Evolutionary conservation across 35 echinoderm and acorn worm species (phyloP), one percentile per base, ranked within the genome.

Genomic region (Chiridota heheva): DNA sequence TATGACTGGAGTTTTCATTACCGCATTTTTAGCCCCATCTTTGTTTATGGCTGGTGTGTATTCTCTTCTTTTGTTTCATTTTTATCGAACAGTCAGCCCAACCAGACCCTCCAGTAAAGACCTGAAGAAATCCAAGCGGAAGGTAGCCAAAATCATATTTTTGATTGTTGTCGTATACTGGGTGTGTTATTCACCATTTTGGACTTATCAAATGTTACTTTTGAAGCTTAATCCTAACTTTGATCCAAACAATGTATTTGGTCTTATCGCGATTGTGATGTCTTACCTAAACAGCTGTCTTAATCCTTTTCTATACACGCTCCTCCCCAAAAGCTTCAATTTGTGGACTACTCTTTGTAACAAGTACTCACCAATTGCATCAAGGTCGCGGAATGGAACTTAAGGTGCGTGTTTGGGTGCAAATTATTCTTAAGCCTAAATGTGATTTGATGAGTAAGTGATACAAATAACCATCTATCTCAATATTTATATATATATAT

Each of bases 281-380:
- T 77, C 84, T 0, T 87, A 87, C 63, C 42, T 79, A 5, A 87
- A 87, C 63, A 87, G 84, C n/a, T 78, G 84, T 55, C 33, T 87
- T 4, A 87, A 87, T 69, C 84, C 84, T 30, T 76, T 87, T 10
- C 62, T 87, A 1, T 87, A 87, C 18, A 87, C 84, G 0, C 73
- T 87, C 3, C 68, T 87, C 8, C 67, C 81, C 5, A 84, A 73
- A 58, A 84, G 68, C 8, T 84, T 84, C 51, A 84, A 84, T 41
- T 34, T 78, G 5, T 78, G 75, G 75, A 78, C 58, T 10, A 35
- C 22, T 20, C 32, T 78, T 0, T 78, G 75, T 35, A 29, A 35
- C 35, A 58, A 7, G 0, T 78, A 78, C 34, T 57, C 58, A 2
- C 49, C 53, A 1, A 61, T 58, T 1, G 0, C 75, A 78, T 60